A percentile compares a stretch with the other conserved stretches of the same genome.
phyloP scores from a whole-genome alignment of 64 coral and sea anemone species.

The Pocillopora verrucosa region DNA sequence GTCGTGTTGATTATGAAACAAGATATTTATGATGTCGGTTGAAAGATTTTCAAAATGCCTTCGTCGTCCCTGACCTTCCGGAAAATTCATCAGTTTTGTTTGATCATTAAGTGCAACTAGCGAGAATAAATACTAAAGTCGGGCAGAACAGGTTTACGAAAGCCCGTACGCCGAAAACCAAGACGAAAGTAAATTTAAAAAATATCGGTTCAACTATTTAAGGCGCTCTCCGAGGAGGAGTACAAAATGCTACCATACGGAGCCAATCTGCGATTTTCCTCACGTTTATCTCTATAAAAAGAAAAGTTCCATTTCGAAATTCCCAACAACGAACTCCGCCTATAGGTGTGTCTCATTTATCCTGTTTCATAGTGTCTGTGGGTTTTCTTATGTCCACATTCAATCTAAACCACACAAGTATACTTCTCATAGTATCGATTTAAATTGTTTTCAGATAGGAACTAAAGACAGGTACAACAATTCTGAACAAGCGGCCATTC shows the following conservation, averaged over 20 bases:
- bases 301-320: no score
- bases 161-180: no score
- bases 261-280: not conserved
- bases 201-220: no score
- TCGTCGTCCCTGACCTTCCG: not conserved
- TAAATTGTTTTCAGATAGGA: not conserved
- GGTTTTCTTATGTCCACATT: not conserved
- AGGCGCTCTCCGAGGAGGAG: no score
- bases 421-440: not conserved
- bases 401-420: not conserved
- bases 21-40: no score
- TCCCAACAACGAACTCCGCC: no score
- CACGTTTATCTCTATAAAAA: not conserved
- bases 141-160: no score
- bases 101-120: not conserved
- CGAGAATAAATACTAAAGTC: no score
- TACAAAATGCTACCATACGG: no score
- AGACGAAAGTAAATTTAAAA: no score
- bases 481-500: not conserved
- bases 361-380: not conserved
- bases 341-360: not conserved
- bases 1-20: no score
- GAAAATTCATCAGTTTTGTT: not conserved
- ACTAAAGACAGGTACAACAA: not conserved
- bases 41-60: no score